A percentile compares a stretch with the other conserved stretches of the same genome.
Conservation (phyloP, 2,797 vertebrate species). For the Anguilla anguilla region DNA sequence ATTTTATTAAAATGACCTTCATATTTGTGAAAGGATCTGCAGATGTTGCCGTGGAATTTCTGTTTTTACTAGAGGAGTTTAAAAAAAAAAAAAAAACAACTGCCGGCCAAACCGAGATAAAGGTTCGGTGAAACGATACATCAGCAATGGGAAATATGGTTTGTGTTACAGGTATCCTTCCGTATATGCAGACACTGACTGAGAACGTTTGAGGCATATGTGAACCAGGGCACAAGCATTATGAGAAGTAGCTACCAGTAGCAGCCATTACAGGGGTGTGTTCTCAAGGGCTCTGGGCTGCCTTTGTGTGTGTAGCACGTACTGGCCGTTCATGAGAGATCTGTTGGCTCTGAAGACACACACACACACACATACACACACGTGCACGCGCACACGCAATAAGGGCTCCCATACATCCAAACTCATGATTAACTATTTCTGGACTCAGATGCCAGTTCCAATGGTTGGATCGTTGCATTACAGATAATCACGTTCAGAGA, state of each 20-base stretch:
- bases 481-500: background rate
- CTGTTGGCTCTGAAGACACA: background rate
- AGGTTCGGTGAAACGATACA: too few species aligned
- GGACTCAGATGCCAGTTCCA: background rate
- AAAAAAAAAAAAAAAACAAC: too few species aligned
- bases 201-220: background rate
- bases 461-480: background rate
- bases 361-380: background rate
- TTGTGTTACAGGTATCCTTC: background rate
- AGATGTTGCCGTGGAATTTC: too few species aligned
- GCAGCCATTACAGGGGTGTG: background rate
- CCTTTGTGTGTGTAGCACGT: too few species aligned
- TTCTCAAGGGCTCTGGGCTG: too few species aligned
- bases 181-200: background rate
- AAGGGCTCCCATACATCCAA: background rate
- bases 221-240: background rate
- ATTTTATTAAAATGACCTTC: background rate
- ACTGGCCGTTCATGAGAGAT: too few species aligned
- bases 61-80: too few species aligned
- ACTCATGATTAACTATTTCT: background rate
- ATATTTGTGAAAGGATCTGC: too few species aligned
- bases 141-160: too few species aligned
- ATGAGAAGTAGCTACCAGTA: background rate
- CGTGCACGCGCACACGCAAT: background rate
- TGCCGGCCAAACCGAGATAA: too few species aligned